These are phyloP conservation scores for Macaria liturata DNA, from an alignment of 2,888 invertebrate genomes.

Conservation along the genomic window DNA sequence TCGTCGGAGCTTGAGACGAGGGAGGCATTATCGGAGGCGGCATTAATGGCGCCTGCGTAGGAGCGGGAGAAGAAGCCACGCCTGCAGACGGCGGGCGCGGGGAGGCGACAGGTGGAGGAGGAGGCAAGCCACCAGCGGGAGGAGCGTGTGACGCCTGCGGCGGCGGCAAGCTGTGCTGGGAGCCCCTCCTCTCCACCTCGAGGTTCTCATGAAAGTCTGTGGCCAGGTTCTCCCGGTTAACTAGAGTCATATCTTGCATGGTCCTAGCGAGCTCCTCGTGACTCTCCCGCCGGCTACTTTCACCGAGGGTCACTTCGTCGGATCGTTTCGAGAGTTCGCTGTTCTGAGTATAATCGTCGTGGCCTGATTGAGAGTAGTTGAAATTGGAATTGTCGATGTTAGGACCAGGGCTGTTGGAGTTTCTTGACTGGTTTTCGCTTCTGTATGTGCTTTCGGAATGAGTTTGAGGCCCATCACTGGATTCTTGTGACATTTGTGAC, in stretches of 20 bases:
- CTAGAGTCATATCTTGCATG: slow-evolving; percentile 66
- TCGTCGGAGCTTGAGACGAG: not conserved
- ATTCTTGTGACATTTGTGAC: slow-evolving; percentile 86
- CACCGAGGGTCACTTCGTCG: slow-evolving; percentile 49
- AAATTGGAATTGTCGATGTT: slow-evolving; percentile 69
- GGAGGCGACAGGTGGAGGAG: slow-evolving; percentile 10
- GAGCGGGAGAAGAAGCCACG: no score
- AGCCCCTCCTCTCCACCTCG: slow-evolving; percentile 31
- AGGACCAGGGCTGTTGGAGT: slow-evolving; percentile 73
- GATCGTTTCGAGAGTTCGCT: slow-evolving; percentile 60
- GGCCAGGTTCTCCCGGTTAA: slow-evolving; percentile 53
- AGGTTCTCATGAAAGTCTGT: slow-evolving; percentile 33
- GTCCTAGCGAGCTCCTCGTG: slow-evolving; percentile 62
- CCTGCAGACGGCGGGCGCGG: slow-evolving; percentile 10
- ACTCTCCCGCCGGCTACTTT: slow-evolving; percentile 42
- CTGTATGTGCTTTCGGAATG: slow-evolving; percentile 84
- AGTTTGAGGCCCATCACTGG: slow-evolving; percentile 84
- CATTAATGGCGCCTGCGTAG: not conserved
- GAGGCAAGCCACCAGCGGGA: slow-evolving; percentile 20
- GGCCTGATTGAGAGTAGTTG: slow-evolving; percentile 61
- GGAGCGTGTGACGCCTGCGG: slow-evolving; percentile 3
- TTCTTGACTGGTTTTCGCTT: slow-evolving; percentile 83
- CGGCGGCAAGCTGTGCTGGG: slow-evolving; percentile 23
- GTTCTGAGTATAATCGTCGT: slow-evolving; percentile 55
- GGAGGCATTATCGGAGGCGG: not conserved